Evolutionary conservation across 2,113 vertebrate species (phyloP).

Genomic region (Euleptes europaea): DNA sequence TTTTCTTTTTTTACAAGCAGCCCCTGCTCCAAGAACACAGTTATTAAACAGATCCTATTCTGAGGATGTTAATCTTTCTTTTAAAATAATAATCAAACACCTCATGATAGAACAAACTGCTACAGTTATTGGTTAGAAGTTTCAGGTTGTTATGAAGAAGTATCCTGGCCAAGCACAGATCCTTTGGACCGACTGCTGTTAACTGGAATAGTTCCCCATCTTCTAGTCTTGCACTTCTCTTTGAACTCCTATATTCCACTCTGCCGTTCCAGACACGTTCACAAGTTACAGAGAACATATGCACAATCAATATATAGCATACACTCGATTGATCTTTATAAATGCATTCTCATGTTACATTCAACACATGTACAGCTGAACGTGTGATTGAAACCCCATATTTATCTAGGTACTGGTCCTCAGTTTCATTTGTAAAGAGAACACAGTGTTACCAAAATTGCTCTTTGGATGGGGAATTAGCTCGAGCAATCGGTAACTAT

Average conservation of each 20-base stretch:
- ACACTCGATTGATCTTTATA: no score
- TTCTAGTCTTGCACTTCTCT: background rate
- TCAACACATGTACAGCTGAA: no score
- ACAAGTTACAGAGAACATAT: no score
- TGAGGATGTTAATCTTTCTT: background rate
- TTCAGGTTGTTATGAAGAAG: background rate
- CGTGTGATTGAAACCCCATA: no score
- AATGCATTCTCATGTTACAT: no score
- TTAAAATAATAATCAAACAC: background rate
- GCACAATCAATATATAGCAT: no score
- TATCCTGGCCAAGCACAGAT: background rate
- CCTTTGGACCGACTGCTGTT: background rate
- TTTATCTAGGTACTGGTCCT: no score
- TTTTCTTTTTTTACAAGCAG: background rate
- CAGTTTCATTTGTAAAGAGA: no score
- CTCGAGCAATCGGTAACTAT: no score
- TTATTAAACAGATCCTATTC: background rate
- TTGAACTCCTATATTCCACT: background rate
- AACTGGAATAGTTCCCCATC: background rate
- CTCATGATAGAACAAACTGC: background rate
- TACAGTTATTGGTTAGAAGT: background rate
- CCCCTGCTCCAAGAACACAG: background rate
- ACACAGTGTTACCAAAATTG: no score
- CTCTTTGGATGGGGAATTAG: no score
- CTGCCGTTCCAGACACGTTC: no score